Evolutionary conservation across 2,797 vertebrate species (phyloP), one percentile per base, ranked within the genome.

Genomic region (Pempheris klunzingeri): DNA sequence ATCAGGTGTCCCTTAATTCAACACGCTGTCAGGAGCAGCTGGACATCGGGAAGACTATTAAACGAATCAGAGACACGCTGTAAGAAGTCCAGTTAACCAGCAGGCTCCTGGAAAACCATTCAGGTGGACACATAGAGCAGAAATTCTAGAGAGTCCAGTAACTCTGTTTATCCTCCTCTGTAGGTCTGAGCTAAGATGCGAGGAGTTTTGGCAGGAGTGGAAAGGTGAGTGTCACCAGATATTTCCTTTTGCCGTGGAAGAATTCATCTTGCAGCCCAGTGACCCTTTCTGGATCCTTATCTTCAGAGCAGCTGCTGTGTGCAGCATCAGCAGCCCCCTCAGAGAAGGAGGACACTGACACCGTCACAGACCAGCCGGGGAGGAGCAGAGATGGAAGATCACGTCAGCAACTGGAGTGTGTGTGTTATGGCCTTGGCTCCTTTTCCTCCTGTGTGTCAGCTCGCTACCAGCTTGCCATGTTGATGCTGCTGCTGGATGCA

Each of bases 401-500:
- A 0, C n/a, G 7, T 38, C 78, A 57, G 3, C 79, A 87, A 12
- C 74, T 91, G 30, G 88, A 92, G 47, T 97, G 95, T 54, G 97
- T 99, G 34, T 98, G 96, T 86, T 98, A 96, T 5, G 98, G 98
- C 22, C 85, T 99, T 0, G 98, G 98, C 24, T 93, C 91, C 43
- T 99, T 99, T 77, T 91, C 96, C 24, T 95, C 93, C 5, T 97
- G 96, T 28, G 83, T 92, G 43, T 90, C 92, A 1, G 94, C 97
- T 0, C 94, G 97, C 5, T 93, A 85, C 85, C 98, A 99, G 86
- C 95, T 99, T 7, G 95, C 96, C 2, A 96, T 98, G 90, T 82
- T 99, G 88, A 92, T 98, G 34, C 93, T 98, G 74, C 88, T 99
- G 61, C 89, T 99, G 81, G 96, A 97, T 4, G 90, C 91, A 14